Base-by-base conservation (phyloP, 2,797 vertebrate genomes). In the Hydrocynus forskahlii region DNA sequence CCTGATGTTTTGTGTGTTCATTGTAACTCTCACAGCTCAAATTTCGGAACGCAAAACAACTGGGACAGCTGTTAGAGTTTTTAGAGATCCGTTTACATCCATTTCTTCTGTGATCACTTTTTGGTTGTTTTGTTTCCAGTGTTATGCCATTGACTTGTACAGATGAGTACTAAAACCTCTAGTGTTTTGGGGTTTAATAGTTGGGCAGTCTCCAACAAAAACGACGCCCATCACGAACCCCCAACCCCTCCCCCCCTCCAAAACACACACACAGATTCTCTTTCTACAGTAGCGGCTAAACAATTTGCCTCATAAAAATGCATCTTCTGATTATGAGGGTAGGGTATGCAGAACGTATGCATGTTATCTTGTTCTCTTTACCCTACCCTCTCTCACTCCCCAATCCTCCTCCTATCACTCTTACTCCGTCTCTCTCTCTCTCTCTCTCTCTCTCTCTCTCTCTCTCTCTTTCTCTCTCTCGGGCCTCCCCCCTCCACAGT, bases 401-500 rank as follows among this genome's bases (percentile, higher is more conserved):
- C 38, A 19, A 45, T 43, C 74, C 66, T 62, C 50, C 76, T 62
- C 75, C 75, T 70, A 77, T 92, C 93, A 90, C 92, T 93, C 95
- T 93, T 93, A 93, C 94, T 95, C 93, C 91, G 79, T 91, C 93
- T 92, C 82, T 84, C 87, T 85, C 87, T 85, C 87, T 79, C 86
- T 54, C 92, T 93, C 91, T 52, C 90, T 93, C 87, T 87, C 17
- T 91, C 92, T 93, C 94, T 92, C 95, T 91, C 92, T 93, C 94
- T 92, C 95, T 95, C 93, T 91, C 81, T 91, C 93, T 92, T 81
- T 85, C 88, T 85, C 87, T 86, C 88, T 79, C 86, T 54, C 62
- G 14, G 71, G 81, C 89, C 89, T 90, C 88, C 92, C 91, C 93
- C 92, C 92, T 93, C 91, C 89, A 93, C 93, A 95, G 96, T 95